Conservation (phyloP, 2,797 vertebrate species). For the Cyclopterus lumpus region DNA sequence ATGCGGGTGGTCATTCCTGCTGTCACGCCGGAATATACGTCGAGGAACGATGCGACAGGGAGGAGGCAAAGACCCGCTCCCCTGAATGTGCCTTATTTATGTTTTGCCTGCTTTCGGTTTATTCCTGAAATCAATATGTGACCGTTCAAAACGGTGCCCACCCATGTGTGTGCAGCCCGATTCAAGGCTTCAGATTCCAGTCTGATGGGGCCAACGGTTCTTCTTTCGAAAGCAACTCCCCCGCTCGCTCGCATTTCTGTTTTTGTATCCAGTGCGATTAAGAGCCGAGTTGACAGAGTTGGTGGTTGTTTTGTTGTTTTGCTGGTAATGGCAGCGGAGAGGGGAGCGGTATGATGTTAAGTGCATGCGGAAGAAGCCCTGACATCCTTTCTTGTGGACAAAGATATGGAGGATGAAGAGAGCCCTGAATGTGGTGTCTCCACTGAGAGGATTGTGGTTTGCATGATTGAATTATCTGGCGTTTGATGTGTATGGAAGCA, state of each 20-base stretch:
- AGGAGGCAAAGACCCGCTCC: not conserved
- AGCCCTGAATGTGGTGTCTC: conserved; percentile 69
- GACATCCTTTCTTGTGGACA: conserved; percentile 76
- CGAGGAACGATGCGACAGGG: not conserved
- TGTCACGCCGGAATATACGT: not conserved
- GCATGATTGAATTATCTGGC: conserved; percentile 78
- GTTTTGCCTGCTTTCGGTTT: not conserved
- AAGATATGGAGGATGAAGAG: conserved; percentile 59
- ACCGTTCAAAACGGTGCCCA: conserved; percentile 9
- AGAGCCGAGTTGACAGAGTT: conserved; percentile 66
- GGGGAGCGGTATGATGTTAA: conserved; percentile 65
- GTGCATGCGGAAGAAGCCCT: conserved; percentile 67
- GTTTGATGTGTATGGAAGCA: conserved; percentile 76
- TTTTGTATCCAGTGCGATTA: conserved; percentile 73
- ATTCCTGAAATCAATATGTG: conserved; percentile 32
- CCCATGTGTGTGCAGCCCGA: conserved; percentile 29
- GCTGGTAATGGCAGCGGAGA: conserved; percentile 66
- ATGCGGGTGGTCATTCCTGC: not conserved
- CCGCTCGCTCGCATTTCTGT: conserved; percentile 51
- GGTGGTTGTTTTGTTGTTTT: conserved; percentile 74
- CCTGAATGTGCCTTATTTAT: not conserved
- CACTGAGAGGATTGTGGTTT: conserved; percentile 72
- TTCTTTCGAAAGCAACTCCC: conserved; percentile 23
- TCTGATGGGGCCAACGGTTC: conserved; percentile 41
- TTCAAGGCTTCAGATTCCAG: conserved; percentile 38